Conservation (phyloP, 2,113 vertebrate species). For the human (Homo sapiens) region GRCh38 chr6:69438501-69439000, state of each 20-base stretch:
- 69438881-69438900: constrained; percentile 35
- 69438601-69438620: constrained; percentile 70
- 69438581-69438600: constrained; percentile 72
- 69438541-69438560: constrained; percentile 67
- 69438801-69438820: neutral
- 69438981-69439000: neutral
- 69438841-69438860: neutral
- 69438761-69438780: constrained; percentile 56
- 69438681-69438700: constrained; percentile 49
- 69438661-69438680: constrained; percentile 42
- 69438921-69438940: neutral
- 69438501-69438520: constrained; percentile 41
- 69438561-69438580: constrained; percentile 70
- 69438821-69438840: constrained; percentile 33
- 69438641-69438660: constrained; percentile 25
- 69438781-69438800: neutral
- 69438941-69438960: neutral
- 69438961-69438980: neutral
- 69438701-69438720: constrained; percentile 44
- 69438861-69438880: neutral
- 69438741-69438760: constrained; percentile 14
- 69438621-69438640: constrained; percentile 9
- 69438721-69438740: constrained; percentile 23
- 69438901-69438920: neutral
- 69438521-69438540: constrained; percentile 42